These are phyloP conservation scores for Oreochromis grahami DNA, from an alignment of 2,797 vertebrate genomes.

Conservation along the genomic window DNA sequence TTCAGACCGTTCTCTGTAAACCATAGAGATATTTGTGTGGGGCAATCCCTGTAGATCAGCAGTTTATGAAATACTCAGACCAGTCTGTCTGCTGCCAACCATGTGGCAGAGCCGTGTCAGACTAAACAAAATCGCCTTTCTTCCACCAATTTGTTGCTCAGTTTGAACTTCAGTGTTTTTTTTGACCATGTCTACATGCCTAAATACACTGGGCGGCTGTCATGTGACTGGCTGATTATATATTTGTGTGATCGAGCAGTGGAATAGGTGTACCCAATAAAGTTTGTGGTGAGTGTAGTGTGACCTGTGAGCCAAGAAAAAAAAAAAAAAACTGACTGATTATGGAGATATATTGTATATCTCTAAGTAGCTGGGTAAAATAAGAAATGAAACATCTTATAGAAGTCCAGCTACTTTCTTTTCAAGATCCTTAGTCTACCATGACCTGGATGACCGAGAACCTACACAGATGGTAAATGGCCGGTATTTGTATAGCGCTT, in stretches of 20 bases:
- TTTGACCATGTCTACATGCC: accelerated
- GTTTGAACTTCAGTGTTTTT: background rate
- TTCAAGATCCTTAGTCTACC: background rate
- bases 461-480: background rate
- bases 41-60: background rate
- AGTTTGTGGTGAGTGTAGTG: background rate
- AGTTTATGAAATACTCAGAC: background rate
- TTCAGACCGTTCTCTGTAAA: background rate
- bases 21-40: background rate
- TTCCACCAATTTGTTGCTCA: background rate
- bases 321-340: background rate
- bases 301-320: background rate
- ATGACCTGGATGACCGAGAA: background rate
- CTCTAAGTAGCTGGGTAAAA: background rate
- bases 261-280: background rate
- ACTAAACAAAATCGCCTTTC: background rate
- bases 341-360: accelerated
- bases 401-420: accelerated
- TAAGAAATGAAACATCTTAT: background rate
- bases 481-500: too few species aligned
- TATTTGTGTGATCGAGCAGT: background rate
- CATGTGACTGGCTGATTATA: accelerated
- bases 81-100: background rate
- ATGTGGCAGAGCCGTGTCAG: background rate
- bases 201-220: background rate